Evolutionary conservation across 1,140 invertebrate genomes (phyloP), one percentile per base, ranked within the genome.

Genomic region (Thaumatotibia leucotreta): DNA sequence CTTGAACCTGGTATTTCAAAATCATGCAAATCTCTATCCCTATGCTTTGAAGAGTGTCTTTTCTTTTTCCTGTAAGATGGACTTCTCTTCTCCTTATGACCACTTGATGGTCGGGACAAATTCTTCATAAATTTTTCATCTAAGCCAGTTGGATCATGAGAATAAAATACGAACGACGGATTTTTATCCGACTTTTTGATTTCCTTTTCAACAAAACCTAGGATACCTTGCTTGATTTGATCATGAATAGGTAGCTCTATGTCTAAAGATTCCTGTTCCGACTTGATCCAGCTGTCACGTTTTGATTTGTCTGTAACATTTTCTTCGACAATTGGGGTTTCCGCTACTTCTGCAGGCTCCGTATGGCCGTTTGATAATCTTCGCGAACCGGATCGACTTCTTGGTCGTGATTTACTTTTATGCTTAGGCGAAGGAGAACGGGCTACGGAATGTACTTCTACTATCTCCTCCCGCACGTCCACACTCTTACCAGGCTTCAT

Each of bases 131-230:
- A 84, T 63, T 88, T 84, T 50, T 91, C 91, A 69, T 92, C 91
- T 39, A 89, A 83, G 14, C 86, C 86, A 73, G 83, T 91, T 6
- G 91, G 89, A 66, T 91, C 88, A 65, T 91, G 91, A 1, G 89
- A 91, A 73, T 91, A 92, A 63, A 92, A 88, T 0, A 91, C 88
- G 72, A 89, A 88, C 3, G 89, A 88, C 0, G 90, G 89, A 74
- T 86, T 88, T 69, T 91, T 91, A 66, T 92, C 90, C 4, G 90
- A 87, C 65, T 91, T 92, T 66, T 92, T 92, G 65, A 93, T 92
- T 84, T 93, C 93, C 31, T 92, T 92, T 75, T 93, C 93, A 54
- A 93, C 92, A 72, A 93, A 91, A 31, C 91, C 92, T 39, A 93
- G 70, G 35, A 93, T 93, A 73, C 92, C 93, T 74, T 92, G 91